Evolutionary conservation across 2,888 invertebrate species (phyloP), one percentile per base, ranked within the genome.

Genomic region (Erebia epiphron): DNA sequence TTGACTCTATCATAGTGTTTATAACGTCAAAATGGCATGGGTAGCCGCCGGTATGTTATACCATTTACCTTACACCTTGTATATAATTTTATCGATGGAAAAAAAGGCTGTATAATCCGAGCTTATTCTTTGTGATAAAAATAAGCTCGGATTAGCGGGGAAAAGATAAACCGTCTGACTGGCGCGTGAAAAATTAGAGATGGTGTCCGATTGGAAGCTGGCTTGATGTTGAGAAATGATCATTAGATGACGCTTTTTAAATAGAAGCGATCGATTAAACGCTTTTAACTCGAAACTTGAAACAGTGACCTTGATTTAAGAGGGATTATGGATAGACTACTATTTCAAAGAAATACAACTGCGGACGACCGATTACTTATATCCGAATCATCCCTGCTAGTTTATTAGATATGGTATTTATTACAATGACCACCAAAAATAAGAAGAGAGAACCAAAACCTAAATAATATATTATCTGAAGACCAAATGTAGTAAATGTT

Each of bases 191-290:
- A 76, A 75, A 75, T 75, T 72, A 71, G 67, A 64, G 71, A 73
- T 64, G 71, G 71, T 70, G 73, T 72, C 75, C 69, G 71, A 70
- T 72, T 70, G 69, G 66, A 65, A 72, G 72, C 70, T 71, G 71
- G 72, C 72, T 71, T 72, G 74, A 73, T 74, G 72, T 64, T 75
- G 75, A 76, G 70, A 77, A 75, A 77, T 74, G 74, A 75, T 73
- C 70, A 70, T 70, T 18, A 73, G 70, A 77, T 75, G 74, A 75
- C 72, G 70, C 67, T 74, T 75, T 76, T 75, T 74, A 73, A 73
- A 77, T 77, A 75, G 75, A 70, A 62, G 43, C 60, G 66, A 76
- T 75, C 73, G 75, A 77, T 75, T 75, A 70, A 72, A 70, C 49
- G 70, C 56, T 52, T 68, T 70, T 58, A 67, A 62, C 35, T 71